phyloP scores from a whole-genome alignment of 1,140 invertebrate species.

The Caenorhabditis latens region DNA sequence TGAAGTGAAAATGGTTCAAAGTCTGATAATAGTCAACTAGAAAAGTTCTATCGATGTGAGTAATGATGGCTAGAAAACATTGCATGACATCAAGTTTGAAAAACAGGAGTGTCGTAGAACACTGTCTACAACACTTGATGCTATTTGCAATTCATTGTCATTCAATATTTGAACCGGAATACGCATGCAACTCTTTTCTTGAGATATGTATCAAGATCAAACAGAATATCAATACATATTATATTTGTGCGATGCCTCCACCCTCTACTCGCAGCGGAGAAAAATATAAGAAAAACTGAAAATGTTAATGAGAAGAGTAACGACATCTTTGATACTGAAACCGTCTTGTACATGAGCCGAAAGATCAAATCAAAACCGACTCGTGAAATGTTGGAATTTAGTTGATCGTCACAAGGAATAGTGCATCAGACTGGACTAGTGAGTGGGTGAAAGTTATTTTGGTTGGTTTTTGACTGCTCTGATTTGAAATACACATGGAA shows the following conservation, averaged over 20 bases:
- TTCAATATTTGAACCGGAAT: slow-evolving; percentile 4
- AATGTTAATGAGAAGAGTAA: not conserved
- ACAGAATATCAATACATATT: slow-evolving; percentile 32
- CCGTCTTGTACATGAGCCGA: too few relatives aligned
- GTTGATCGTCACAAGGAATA: too few relatives aligned
- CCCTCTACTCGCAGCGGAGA: not conserved
- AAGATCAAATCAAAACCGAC: too few relatives aligned
- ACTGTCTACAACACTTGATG: not conserved
- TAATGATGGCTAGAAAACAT: too few relatives aligned
- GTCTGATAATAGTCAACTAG: too few relatives aligned
- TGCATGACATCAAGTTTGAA: not conserved
- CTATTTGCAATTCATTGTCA: slow-evolving; percentile 35
- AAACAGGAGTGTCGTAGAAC: not conserved
- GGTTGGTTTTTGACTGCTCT: too few relatives aligned
- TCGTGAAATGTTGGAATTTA: too few relatives aligned
- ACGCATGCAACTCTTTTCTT: not conserved
- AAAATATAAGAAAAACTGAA: not conserved
- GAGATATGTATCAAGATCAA: not conserved
- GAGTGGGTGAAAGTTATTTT: too few relatives aligned
- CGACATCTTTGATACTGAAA: too few relatives aligned
- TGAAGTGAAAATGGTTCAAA: not conserved
- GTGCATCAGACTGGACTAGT: too few relatives aligned
- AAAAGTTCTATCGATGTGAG: too few relatives aligned
- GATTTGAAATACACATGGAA: too few relatives aligned
- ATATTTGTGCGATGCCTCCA: not conserved